These are phyloP conservation scores for Loriculus beryllinus DNA, from an alignment of 2,797 vertebrate species.

Conservation along the genomic window DNA sequence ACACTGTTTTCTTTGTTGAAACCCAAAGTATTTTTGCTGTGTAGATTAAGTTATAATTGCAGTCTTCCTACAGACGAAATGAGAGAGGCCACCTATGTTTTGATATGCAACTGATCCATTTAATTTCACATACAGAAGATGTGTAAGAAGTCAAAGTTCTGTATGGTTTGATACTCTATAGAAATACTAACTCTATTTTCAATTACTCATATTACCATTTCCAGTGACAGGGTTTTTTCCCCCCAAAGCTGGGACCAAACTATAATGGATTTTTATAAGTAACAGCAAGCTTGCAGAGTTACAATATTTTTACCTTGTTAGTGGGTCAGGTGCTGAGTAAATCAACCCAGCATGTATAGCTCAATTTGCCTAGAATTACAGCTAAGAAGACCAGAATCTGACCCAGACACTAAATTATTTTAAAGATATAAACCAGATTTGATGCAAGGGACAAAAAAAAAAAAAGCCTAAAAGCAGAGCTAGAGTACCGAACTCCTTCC, in stretches of 20 bases:
- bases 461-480: not conserved
- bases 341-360: not conserved
- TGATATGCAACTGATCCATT: not conserved
- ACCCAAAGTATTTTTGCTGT: constrained; percentile 63
- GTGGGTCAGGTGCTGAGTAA: not conserved
- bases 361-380: not conserved
- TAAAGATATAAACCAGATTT: not conserved
- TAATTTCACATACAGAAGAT: constrained; percentile 19
- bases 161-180: constrained; percentile 50
- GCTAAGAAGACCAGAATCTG: not conserved
- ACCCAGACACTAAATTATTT: not conserved
- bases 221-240: not conserved
- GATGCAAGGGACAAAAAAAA: not conserved
- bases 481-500: not conserved
- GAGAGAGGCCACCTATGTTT: constrained; percentile 55
- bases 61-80: constrained; percentile 57
- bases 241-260: constrained; percentile 5
- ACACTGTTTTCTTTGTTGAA: constrained; percentile 19
- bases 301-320: not conserved
- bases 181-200: constrained; percentile 63
- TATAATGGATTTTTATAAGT: constrained; percentile 19
- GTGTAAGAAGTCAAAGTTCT: not conserved
- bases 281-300: not conserved
- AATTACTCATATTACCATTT: not conserved
- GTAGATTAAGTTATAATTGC: constrained; percentile 22